Base-by-base conservation (phyloP, 2,888 invertebrate species). In the Arctia plantaginis region DNA sequence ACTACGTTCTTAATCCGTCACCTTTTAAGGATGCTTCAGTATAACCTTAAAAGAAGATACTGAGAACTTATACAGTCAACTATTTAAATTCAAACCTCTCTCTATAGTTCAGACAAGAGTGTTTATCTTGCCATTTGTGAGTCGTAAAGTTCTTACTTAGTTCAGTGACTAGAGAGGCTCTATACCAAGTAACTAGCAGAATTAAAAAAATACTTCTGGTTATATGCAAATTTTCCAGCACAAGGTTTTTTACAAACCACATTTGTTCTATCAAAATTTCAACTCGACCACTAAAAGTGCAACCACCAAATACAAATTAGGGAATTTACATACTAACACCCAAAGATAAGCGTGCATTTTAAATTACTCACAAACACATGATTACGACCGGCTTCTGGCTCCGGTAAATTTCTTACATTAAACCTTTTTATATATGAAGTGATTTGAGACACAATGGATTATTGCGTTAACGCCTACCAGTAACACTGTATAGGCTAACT, bases 401-500 rank as follows among this genome's bases (percentile, higher is more conserved):
- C 72, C 72, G 66, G 71, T 71, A 74, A 76, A 78, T 76, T 72
- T 65, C 74, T 76, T 75, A 65, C 69, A 67, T 74, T 64, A 80
- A 80, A 76, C 76, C 84, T 74, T 84, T 80, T 86, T 73, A 81
- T 77, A 66, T 68, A 73, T 71, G 66, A 66, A 74, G 71, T 75
- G 71, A 74, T 77, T 80, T 77, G 70, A 77, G 72, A 81, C 80
- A 79, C 85, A 87, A 85, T 85, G 75, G 77, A 83, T 88, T 86
- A 88, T 89, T 88, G 87, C 78, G 83, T 78, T 73, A 73, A 44
- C 59, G 77, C 76, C 78, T 78, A n/a, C n/a, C n/a, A n/a, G n/a
- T n/a, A n/a, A n/a, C n/a, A n/a, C n/a, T n/a, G n/a, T n/a, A n/a
- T n/a, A n/a, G n/a, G n/a, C n/a, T n/a, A n/a, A n/a, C n/a, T n/a